These are phyloP conservation scores for Ectemnius lituratus DNA, from an alignment of 2,888 invertebrate genomes.

Conservation along the genomic window DNA sequence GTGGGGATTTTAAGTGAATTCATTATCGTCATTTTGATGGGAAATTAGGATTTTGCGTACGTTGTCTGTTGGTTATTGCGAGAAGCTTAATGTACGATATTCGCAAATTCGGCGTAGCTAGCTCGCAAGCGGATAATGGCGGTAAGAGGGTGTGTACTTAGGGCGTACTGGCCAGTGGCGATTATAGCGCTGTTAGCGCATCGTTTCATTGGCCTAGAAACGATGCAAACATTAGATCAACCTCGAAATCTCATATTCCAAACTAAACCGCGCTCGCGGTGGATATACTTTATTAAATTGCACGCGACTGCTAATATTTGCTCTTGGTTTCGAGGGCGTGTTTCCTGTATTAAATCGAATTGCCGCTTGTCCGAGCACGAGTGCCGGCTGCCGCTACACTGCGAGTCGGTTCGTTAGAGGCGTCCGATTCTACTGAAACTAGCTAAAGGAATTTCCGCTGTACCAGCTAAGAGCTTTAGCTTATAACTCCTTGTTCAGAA, in stretches of 20 bases:
- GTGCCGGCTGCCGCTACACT: not conserved
- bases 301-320: constrained; percentile 52
- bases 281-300: constrained; percentile 59
- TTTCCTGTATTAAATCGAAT: constrained; percentile 42
- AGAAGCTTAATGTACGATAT: no score
- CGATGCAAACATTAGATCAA: constrained; percentile 52
- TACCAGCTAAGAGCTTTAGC: not conserved
- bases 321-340: constrained; percentile 31
- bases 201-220: constrained; percentile 55
- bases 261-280: constrained; percentile 40
- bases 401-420: not conserved
- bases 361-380: constrained; percentile 10
- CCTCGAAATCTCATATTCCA: constrained; percentile 46
- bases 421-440: not conserved
- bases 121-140: not conserved
- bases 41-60: no score
- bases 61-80: no score
- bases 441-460: not conserved
- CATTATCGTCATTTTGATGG: no score
- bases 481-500: no score
- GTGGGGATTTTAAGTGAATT: no score
- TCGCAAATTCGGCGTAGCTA: constrained; percentile 1
- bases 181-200: constrained; percentile 32
- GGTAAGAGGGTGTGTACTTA: not conserved
- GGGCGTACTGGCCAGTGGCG: not conserved